Evolutionary conservation across 2,888 invertebrate genomes (phyloP), one percentile per base, ranked within the genome.

Genomic region (Lepidocyrtoides sp.): DNA sequence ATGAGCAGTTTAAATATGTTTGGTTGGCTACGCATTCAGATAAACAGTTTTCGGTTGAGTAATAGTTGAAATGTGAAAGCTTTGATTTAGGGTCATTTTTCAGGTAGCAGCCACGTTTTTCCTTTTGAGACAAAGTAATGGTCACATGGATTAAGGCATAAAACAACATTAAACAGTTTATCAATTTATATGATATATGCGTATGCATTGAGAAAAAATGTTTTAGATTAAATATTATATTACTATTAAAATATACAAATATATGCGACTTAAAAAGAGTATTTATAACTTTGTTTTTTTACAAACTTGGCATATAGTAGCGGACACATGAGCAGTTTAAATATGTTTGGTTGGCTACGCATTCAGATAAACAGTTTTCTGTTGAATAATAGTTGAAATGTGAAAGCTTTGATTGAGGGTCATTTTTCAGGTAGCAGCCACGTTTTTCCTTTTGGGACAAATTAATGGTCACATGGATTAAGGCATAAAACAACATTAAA

Each of bases 361-460:
- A 89, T 8, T 89, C 89, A 0, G 41, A 26, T 7, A 72, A 20
- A 10, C 91, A 91, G 44, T 86, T 91, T 81, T 81, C 72, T 0
- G 8, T 14, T 0, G 91, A 69, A 23, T 91, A 91, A n/a, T 14
- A 82, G 8, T 82, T 86, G 41, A 36, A 91, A 4, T 23, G 2
- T 5, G 2, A 4, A 20, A 91, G 57, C 23, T 81, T 5, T 23
- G 51, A 14, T 4, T 32, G 26, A 14, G 12, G 2, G 14, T 86
- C 86, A 10, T 7, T 12, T 1, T 26, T 0, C 10, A 86, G 14
- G 7, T 60, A 81, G 26, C 91, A 91, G 0, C 85, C 84, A 20
- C 91, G 85, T 23, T 44, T 57, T 86, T 44, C 91, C 85, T 32
- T 4, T n/a, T n/a, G n/a, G n/a, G n/a, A n/a, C n/a, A n/a, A n/a